Percentiles rank a stretch among this genome's conserved stretches.
These are phyloP conservation scores for Characodon lateralis DNA, from an alignment of 2,797 vertebrate species.

Conservation along the genomic window DNA sequence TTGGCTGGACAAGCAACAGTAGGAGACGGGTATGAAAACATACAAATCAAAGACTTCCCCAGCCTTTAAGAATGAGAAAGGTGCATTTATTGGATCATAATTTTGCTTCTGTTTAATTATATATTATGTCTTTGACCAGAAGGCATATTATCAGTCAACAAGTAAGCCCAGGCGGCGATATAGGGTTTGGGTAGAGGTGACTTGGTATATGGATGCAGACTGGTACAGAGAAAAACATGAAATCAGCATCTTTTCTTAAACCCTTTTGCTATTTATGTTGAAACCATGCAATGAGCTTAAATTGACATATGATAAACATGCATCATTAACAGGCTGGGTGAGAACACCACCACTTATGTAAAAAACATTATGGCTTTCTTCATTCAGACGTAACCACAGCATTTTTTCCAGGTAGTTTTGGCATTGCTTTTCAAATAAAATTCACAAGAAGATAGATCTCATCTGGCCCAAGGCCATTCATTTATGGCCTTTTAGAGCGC, in stretches of 20 bases:
- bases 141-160: neutral
- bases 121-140: neutral
- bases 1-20: constrained; percentile 2
- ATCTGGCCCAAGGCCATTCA: too few species aligned
- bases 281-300: neutral
- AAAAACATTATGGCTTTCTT: neutral
- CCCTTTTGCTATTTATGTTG: neutral
- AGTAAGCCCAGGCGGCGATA: neutral
- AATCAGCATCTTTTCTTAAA: neutral
- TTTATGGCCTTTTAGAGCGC: too few species aligned
- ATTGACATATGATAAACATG: neutral
- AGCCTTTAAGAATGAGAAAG: neutral
- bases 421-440: too few species aligned
- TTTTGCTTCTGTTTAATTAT: neutral
- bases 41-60: constrained; percentile 11
- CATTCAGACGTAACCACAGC: too few species aligned
- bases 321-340: too few species aligned
- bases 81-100: neutral
- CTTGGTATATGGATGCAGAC: neutral
- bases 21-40: neutral
- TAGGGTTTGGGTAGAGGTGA: neutral
- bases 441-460: too few species aligned
- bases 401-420: too few species aligned
- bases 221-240: neutral
- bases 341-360: too few species aligned